A percentile compares a stretch with the other conserved stretches of the same genome.
Conservation (phyloP, 2,797 vertebrate species). For the Sciaenops ocellatus region DNA sequence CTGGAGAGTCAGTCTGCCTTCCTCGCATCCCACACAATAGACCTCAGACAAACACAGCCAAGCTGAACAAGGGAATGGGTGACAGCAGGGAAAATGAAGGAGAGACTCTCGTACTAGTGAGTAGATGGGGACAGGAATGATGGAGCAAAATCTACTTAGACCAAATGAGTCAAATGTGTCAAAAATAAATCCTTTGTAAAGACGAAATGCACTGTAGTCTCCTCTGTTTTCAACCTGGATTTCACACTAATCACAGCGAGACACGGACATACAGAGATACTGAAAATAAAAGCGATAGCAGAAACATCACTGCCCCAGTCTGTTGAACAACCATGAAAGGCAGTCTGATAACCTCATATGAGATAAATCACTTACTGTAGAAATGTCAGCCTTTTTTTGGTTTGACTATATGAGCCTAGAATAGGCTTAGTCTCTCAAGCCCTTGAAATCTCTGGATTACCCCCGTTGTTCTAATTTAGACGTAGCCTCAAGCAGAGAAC, state of each 20-base stretch:
- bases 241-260: slow-evolving; percentile 16
- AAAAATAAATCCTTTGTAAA: not conserved
- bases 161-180: not conserved
- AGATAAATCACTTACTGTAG: slow-evolving; percentile 62
- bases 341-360: slow-evolving; percentile 61
- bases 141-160: not conserved
- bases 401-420: slow-evolving; percentile 52
- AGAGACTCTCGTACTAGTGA: not conserved
- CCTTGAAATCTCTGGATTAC: slow-evolving; percentile 77
- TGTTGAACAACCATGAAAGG: slow-evolving; percentile 23
- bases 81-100: slow-evolving; percentile 18
- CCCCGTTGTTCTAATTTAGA: slow-evolving; percentile 76
- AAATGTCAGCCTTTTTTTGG: slow-evolving; percentile 48
- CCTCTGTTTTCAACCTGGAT: slow-evolving; percentile 18
- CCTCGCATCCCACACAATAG: slow-evolving; percentile 17
- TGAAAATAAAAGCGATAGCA: slow-evolving; percentile 12
- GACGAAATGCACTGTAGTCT: not conserved
- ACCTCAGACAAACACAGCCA: slow-evolving; percentile 30
- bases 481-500: slow-evolving; percentile 75
- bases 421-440: slow-evolving; percentile 63
- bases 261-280: slow-evolving; percentile 11
- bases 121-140: not conserved
- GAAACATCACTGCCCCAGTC: slow-evolving; percentile 21
- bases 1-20: slow-evolving; percentile 40
- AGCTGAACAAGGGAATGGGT: slow-evolving; percentile 27